Evolutionary conservation across 2,888 invertebrate genomes (phyloP), one percentile per base, ranked within the genome.

Genomic region (Plemyria rubiginata): DNA sequence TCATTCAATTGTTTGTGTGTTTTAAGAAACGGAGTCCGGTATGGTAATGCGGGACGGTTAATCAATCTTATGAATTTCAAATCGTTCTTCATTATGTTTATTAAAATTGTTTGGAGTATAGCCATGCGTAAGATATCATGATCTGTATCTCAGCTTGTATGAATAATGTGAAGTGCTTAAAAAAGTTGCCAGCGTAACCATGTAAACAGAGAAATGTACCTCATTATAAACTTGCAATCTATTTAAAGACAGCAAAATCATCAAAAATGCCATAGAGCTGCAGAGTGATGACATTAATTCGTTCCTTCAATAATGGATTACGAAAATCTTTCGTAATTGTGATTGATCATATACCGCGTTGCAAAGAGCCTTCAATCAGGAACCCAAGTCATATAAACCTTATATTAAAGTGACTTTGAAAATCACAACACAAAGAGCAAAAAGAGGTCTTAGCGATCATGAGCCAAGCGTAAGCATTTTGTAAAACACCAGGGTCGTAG

Each of bases 1-100:
- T 65, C 79, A 72, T 81, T 83, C 88, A 83, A 87, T 90, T 90
- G 88, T 91, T 90, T 91, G 90, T 91, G 82, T 90, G 88, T 89
- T 91, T 92, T 89, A 84, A 87, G 83, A 78, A 84, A 86, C 80
- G 77, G 72, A 81, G 79, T 73, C 78, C 69, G 75, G 74, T 82
- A 86, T 89, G 86, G 82, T 84, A 88, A 90, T 87, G 78, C 70
- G 72, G 75, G 82, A 79, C 76, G 78, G 81, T 86, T 87, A 87
- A 90, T 89, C 87, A 87, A 84, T 81, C 79, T 79, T 85, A 81
- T 88, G 86, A 85, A 88, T 86, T 84, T 85, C 73, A 86, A 87
- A 79, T 76, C 72, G 72, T 68, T 69, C 70, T 70, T 70, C 70
- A 72, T 72, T 72, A 71, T 73, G 74, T 72, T 70, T 76, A 72